Evolutionary conservation across 2,797 vertebrate genomes (phyloP).

Genomic region (Halcyon badia): DNA sequence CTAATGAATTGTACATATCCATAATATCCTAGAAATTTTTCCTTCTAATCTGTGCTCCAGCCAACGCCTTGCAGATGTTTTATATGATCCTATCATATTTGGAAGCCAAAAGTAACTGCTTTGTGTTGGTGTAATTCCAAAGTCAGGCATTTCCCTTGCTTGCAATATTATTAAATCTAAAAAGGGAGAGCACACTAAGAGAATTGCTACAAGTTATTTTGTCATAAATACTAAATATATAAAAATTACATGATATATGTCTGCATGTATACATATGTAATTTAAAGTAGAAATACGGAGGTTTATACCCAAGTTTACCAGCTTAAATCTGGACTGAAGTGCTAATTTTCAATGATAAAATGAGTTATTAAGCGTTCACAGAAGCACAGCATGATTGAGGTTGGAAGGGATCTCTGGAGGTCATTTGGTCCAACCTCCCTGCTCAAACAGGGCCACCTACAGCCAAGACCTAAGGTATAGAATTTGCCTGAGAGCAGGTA

Average conservation of each 20-base stretch:
- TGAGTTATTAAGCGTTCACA: neutral
- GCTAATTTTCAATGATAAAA: neutral
- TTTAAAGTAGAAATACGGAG: neutral
- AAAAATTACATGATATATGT: neutral
- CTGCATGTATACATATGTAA: neutral
- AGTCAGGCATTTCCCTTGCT: constrained; percentile 60
- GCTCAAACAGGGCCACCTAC: neutral
- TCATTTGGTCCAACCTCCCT: neutral
- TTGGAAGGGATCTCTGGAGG: neutral
- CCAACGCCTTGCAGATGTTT: constrained; percentile 73
- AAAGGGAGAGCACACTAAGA: neutral
- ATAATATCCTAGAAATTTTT: constrained; percentile 36
- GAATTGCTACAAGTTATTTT: neutral
- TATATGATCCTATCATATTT: constrained; percentile 45
- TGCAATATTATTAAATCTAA: constrained; percentile 33
- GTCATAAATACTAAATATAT: neutral
- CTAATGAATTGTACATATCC: constrained; percentile 50
- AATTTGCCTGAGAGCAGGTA: neutral
- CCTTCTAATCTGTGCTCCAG: constrained; percentile 38
- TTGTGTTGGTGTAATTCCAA: constrained; percentile 52
- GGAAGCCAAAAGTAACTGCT: constrained; percentile 53
- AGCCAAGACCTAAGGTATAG: neutral
- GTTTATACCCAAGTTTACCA: neutral
- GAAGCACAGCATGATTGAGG: neutral
- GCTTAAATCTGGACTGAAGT: neutral